Evolutionary conservation across 2,888 invertebrate genomes (phyloP).

Genomic region (Rhagophthalmus giganteus): DNA sequence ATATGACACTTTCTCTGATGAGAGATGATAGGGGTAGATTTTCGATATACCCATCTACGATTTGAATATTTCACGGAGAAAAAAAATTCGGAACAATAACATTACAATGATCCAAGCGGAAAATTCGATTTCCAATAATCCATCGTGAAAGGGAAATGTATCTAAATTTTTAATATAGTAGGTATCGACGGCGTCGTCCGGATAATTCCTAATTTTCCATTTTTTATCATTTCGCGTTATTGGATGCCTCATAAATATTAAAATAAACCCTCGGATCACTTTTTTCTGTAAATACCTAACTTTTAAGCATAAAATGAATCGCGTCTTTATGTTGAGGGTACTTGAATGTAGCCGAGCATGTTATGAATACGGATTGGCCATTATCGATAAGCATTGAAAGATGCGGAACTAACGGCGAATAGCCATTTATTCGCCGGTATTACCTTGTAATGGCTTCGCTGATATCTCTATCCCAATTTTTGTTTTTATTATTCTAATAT

Average conservation of each 20-base stretch:
- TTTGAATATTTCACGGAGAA: too few relatives aligned
- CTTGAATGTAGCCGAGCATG: slow-evolving; percentile 23
- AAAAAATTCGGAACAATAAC: slow-evolving; percentile 16
- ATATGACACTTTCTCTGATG: too few relatives aligned
- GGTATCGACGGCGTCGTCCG: slow-evolving; percentile 2
- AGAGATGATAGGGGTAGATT: too few relatives aligned
- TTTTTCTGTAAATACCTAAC: background rate
- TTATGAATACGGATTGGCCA: slow-evolving; percentile 32
- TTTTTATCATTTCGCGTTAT: background rate
- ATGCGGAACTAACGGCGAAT: slow-evolving; percentile 29
- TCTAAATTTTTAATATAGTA: slow-evolving; percentile 17
- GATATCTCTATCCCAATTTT: slow-evolving; percentile 21
- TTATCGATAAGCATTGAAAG: slow-evolving; percentile 27
- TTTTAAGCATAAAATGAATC: slow-evolving; percentile 14
- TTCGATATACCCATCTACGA: too few relatives aligned
- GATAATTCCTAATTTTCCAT: background rate
- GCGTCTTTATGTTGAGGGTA: slow-evolving; percentile 15
- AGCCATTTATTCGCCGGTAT: slow-evolving; percentile 24
- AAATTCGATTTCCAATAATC: slow-evolving; percentile 20
- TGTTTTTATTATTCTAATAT: slow-evolving; percentile 25
- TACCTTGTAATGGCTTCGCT: slow-evolving; percentile 25
- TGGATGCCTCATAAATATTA: background rate
- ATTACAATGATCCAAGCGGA: slow-evolving; percentile 13
- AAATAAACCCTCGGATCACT: background rate
- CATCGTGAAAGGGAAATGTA: slow-evolving; percentile 10